These are phyloP conservation scores for Camponotus floridanus DNA, from an alignment of 1,140 invertebrate genomes.

Conservation along the genomic window DNA sequence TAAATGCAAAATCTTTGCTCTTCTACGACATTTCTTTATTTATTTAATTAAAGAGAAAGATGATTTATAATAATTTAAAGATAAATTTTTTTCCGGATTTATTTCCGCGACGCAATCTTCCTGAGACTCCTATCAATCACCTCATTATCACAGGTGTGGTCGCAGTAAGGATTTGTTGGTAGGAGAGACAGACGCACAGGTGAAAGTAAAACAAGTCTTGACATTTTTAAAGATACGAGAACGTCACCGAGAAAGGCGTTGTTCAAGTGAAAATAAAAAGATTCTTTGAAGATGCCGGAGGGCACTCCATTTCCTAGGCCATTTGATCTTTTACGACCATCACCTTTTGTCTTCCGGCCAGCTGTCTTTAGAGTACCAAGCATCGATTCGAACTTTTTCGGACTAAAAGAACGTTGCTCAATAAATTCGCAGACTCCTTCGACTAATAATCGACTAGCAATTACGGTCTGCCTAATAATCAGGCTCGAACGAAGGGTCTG, in stretches of 20 bases:
- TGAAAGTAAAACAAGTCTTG: slow-evolving; percentile 79
- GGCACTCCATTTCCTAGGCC: slow-evolving; percentile 60
- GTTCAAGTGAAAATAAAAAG: slow-evolving; percentile 62
- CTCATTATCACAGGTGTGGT: slow-evolving; percentile 45
- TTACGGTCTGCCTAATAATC: not conserved
- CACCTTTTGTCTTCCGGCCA: not conserved
- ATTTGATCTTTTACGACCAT: not conserved
- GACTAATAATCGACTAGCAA: not conserved
- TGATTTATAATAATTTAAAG: not conserved
- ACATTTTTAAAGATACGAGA: slow-evolving; percentile 55
- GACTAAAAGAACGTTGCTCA: slow-evolving; percentile 7
- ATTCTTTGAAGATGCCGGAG: slow-evolving; percentile 65
- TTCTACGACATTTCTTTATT: not conserved
- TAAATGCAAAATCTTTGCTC: not conserved
- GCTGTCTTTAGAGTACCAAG: not conserved
- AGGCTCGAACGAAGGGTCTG: not conserved
- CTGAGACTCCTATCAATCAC: not conserved
- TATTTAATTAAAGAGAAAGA: slow-evolving; percentile 6
- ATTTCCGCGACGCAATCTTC: not conserved
- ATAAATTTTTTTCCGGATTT: not conserved
- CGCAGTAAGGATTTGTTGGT: slow-evolving; percentile 1
- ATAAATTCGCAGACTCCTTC: not conserved
- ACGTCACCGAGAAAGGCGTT: slow-evolving; percentile 40
- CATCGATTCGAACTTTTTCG: slow-evolving; percentile 17
- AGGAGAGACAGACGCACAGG: slow-evolving; percentile 52